Percentiles rank a stretch among this genome's conserved stretches.
phyloP scores from a whole-genome alignment of 2,797 vertebrate genomes.

The Micromesistius poutassou region DNA sequence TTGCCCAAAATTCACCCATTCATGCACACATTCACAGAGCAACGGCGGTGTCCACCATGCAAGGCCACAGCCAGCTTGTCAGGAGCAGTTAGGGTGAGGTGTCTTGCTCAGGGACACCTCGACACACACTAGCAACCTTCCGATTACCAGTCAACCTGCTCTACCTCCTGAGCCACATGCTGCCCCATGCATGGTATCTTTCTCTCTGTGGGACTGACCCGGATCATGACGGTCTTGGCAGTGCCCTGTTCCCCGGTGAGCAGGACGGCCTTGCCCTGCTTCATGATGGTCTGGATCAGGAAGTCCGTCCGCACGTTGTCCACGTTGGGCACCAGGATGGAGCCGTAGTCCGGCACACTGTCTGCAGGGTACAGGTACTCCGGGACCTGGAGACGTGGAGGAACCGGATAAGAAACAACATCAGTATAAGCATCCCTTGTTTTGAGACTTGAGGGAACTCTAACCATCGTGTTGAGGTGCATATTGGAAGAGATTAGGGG shows the following conservation, averaged over 20 bases:
- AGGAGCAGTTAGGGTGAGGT: no score
- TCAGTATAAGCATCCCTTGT: not conserved
- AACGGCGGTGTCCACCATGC: no score
- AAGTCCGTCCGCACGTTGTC: slow-evolving; percentile 81
- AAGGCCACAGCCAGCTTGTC: no score
- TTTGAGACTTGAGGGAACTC: not conserved
- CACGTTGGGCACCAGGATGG: slow-evolving; percentile 82
- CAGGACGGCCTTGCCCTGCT: slow-evolving; percentile 79
- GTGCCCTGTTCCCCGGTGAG: slow-evolving; percentile 84
- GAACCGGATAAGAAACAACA: not conserved
- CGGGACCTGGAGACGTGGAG: slow-evolving; percentile 40
- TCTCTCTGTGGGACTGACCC: slow-evolving; percentile 56
- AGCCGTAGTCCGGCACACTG: slow-evolving; percentile 76
- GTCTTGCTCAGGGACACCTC: no score
- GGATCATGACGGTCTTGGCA: slow-evolving; percentile 83
- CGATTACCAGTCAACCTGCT: no score
- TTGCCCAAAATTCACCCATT: no score
- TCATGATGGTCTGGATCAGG: slow-evolving; percentile 77
- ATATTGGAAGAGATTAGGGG: not conserved
- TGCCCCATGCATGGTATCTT: no score
- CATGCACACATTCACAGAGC: no score
- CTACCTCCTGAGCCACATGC: no score
- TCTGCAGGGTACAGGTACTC: slow-evolving; percentile 80
- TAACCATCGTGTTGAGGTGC: no score
- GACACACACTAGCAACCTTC: no score